These are phyloP conservation scores for Cercocebus atys DNA, from an alignment of 2,113 vertebrate species.

Conservation along the genomic window DNA sequence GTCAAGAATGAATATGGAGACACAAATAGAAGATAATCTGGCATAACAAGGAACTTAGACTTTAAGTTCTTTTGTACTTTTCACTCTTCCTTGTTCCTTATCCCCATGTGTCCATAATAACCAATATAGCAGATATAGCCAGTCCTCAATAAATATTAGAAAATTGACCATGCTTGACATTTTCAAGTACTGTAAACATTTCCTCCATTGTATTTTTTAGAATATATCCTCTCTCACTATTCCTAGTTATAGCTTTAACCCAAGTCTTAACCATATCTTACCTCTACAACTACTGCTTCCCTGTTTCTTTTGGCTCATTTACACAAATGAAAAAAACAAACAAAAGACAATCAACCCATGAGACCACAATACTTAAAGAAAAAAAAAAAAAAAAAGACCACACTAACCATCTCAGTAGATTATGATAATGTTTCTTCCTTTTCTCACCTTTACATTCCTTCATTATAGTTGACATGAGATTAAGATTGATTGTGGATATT, in stretches of 20 bases:
- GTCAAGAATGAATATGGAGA: not conserved
- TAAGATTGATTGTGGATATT: not conserved
- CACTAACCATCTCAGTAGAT: not conserved
- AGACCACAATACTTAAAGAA: not conserved
- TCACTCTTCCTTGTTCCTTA: not conserved
- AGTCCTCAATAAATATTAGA: not conserved
- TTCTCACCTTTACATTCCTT: not conserved
- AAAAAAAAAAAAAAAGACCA: not conserved
- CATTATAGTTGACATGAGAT: not conserved
- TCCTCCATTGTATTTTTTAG: not conserved
- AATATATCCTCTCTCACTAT: not conserved
- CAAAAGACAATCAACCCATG: not conserved
- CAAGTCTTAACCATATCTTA: not conserved
- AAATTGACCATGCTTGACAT: not conserved
- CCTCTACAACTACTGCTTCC: not conserved
- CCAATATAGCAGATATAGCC: not conserved
- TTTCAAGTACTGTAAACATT: not conserved
- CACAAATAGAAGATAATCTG: not conserved
- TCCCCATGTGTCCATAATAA: not conserved
- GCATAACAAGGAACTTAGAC: not conserved
- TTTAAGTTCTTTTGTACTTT: not conserved
- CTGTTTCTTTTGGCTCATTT: slow-evolving; percentile 17
- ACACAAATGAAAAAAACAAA: not conserved
- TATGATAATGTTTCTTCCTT: not conserved
- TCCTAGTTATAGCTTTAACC: not conserved